These are phyloP conservation scores for Pithys albifrons DNA, from an alignment of 2,113 vertebrate species.

Conservation along the genomic window DNA sequence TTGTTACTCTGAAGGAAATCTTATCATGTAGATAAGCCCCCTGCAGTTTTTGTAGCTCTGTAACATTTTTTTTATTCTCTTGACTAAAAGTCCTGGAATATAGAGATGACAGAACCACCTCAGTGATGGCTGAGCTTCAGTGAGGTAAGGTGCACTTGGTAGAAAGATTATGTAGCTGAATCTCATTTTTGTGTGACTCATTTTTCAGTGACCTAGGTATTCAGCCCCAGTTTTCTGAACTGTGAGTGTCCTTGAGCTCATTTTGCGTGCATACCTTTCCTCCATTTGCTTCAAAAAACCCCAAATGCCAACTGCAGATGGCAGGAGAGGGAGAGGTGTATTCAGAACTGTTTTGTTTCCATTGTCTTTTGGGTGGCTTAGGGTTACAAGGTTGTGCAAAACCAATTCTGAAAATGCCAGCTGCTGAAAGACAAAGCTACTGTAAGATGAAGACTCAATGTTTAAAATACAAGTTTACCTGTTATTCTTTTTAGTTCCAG, in stretches of 20 bases:
- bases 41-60: not conserved
- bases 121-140: rapidly evolving
- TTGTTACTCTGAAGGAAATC: not conserved
- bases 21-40: not conserved
- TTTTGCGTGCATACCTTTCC: not conserved
- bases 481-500: not conserved
- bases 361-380: not conserved
- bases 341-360: not conserved
- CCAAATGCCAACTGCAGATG: not conserved
- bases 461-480: not conserved
- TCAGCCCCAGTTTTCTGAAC: not conserved
- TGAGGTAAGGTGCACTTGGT: not conserved
- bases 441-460: not conserved
- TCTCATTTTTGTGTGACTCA: not conserved
- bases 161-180: not conserved
- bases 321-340: not conserved
- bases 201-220: not conserved
- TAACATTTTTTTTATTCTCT: not conserved
- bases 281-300: not conserved
- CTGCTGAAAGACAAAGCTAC: not conserved
- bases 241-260: not conserved
- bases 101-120: not conserved
- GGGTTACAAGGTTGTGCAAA: not conserved
- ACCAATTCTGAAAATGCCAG: not conserved
- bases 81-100: not conserved